These are phyloP conservation scores for Sylvietta virens DNA, from an alignment of 2,113 vertebrate genomes.

Conservation along the genomic window DNA sequence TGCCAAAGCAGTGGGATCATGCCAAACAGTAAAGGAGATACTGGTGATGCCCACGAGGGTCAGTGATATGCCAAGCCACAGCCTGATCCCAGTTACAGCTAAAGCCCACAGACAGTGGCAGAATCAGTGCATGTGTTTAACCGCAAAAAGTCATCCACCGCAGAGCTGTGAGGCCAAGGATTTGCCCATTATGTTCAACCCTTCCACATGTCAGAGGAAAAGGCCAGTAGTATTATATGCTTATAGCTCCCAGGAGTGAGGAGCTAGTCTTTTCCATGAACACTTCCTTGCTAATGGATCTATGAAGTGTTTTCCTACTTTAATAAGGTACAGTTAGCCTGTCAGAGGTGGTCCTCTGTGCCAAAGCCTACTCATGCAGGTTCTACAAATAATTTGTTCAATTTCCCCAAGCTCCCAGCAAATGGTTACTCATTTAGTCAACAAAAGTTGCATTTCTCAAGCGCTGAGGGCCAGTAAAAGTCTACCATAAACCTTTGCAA, in stretches of 20 bases:
- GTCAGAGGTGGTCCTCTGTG: neutral
- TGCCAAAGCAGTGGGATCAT: neutral
- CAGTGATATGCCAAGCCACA: neutral
- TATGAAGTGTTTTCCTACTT: neutral
- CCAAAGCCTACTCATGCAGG: neutral
- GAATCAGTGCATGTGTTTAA: neutral
- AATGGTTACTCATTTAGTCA: neutral
- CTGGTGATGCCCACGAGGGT: neutral
- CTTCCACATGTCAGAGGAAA: neutral
- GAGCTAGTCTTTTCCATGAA: neutral
- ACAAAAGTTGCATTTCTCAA: neutral
- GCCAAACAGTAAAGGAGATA: neutral
- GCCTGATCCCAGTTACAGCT: neutral
- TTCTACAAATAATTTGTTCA: neutral
- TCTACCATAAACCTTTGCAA: neutral
- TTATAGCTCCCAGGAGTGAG: neutral
- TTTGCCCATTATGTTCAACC: neutral
- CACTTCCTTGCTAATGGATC: neutral
- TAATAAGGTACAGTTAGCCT: neutral
- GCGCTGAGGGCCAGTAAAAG: neutral
- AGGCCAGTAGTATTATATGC: neutral
- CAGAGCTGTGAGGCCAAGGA: neutral
- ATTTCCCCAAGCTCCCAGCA: neutral
- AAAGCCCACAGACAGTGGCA: neutral
- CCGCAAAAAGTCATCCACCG: neutral